Base-by-base conservation (phyloP, 2,797 vertebrate species). In the Setipinna tenuifilis region DNA sequence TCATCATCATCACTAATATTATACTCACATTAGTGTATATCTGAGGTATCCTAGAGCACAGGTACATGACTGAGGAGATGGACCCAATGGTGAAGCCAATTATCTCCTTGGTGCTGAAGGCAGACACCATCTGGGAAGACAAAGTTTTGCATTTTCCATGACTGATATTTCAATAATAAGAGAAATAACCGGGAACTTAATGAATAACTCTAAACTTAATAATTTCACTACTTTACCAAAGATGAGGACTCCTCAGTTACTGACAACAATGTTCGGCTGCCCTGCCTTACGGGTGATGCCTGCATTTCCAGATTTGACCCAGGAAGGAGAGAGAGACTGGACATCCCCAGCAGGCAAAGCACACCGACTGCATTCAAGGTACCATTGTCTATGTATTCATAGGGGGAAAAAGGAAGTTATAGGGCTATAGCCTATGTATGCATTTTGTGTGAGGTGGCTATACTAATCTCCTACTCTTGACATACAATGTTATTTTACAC, bases 21-120 rank as follows among this genome's bases (percentile, higher is more conserved):
- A 14, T 86, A 93, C 98, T 98, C 93, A 99, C 98, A 0, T 99
- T 99, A 1, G 95, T 99, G 92, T 94, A 92, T 85, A 99, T 97
- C 94, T 99, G 98, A 0, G 98, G 98, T 54, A 98, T 86, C 21
- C 98, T 95, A 86, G 98, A 99, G 68, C 90, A 92, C 85, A 99
- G 95, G 92, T 99, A 99, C 2, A 99, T 95, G 83, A 98, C 62
- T 0, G 98, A 98, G 0, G 98, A 99, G 84, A 98, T 0, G 0
- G 98, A 98, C 54, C 98, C 98, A 0, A 99, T 94, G 57, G 92
- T 59, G 23, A 98, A 98, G 16, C 98, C 98, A 0, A 97, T 46
- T 16, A 98, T 96, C 88, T 99, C 97, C 57, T 93, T 95, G 35
- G 91, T 89, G 54, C 90, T 95, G 91, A 99, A 98, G 19, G n/a